Conservation (phyloP, 2,888 invertebrate genomes). For the Pseudoips prasinana region DNA sequence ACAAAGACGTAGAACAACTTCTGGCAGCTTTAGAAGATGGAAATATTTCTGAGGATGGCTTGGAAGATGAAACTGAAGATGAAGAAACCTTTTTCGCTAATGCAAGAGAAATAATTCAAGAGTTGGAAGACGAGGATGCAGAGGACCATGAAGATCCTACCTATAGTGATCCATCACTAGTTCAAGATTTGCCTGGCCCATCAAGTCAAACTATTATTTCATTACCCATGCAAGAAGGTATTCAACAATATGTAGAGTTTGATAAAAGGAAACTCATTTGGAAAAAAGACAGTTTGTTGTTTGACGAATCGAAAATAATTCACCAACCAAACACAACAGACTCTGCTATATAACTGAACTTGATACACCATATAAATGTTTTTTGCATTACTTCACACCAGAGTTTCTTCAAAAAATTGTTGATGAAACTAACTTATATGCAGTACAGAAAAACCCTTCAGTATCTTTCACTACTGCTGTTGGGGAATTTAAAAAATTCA, state of each 20-base stretch:
- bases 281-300: slow-evolving; percentile 40
- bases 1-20: background rate
- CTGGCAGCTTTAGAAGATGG: slow-evolving; percentile 1
- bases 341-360: slow-evolving; percentile 6
- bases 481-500: slow-evolving; percentile 8
- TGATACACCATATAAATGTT: slow-evolving; percentile 22
- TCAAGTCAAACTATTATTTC: no score
- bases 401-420: slow-evolving; percentile 19
- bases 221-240: no score
- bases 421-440: slow-evolving; percentile 14
- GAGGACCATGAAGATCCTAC: background rate
- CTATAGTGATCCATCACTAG: slow-evolving; percentile 1
- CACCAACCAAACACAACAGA: slow-evolving; percentile 9
- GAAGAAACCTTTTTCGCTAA: background rate
- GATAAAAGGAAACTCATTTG: slow-evolving; percentile 18
- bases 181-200: background rate
- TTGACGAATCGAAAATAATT: slow-evolving; percentile 39
- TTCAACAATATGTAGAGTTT: no score
- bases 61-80: slow-evolving; percentile 2
- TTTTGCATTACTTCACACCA: slow-evolving; percentile 13
- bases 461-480: slow-evolving; percentile 12
- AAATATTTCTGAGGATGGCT: slow-evolving; percentile 1
- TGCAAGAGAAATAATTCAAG: background rate
- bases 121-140: slow-evolving; percentile 1
- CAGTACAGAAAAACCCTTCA: slow-evolving; percentile 13